These are phyloP conservation scores for Echiichthys vipera DNA, from an alignment of 2,797 vertebrate genomes.

Conservation along the genomic window DNA sequence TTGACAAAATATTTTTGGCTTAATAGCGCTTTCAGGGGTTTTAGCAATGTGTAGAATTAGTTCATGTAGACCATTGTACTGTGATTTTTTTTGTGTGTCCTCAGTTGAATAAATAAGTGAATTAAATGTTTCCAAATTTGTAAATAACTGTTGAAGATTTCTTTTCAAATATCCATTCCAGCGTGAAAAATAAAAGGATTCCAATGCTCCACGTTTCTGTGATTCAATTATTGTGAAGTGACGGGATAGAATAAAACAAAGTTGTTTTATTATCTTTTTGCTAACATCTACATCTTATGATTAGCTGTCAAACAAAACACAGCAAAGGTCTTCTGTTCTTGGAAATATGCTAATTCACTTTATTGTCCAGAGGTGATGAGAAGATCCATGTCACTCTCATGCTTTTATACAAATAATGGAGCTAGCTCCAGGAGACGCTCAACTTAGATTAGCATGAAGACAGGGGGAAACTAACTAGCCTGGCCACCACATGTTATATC, in stretches of 20 bases:
- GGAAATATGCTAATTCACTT: neutral
- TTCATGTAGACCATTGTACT: constrained; percentile 33
- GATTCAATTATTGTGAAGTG: neutral
- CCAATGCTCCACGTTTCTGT: neutral
- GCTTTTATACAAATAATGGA: neutral
- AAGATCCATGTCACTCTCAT: neutral
- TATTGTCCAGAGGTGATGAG: neutral
- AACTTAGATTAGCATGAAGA: neutral
- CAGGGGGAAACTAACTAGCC: no score
- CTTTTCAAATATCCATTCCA: constrained; percentile 59
- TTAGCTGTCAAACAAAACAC: neutral
- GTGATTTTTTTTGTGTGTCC: neutral
- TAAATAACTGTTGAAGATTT: constrained; percentile 59
- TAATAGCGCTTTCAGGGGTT: constrained; percentile 63
- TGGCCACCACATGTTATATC: no score
- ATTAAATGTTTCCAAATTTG: constrained; percentile 40
- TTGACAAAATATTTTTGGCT: constrained; percentile 17
- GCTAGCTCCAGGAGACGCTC: neutral
- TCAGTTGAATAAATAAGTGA: no score
- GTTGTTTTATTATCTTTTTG: neutral
- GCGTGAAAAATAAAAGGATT: constrained; percentile 59
- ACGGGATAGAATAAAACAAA: neutral
- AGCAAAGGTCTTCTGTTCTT: neutral
- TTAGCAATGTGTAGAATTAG: constrained; percentile 50
- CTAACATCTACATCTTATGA: neutral